Evolutionary conservation across 2,888 invertebrate genomes (phyloP), one percentile per base, ranked within the genome.

Genomic region (Chironomus riparius): DNA sequence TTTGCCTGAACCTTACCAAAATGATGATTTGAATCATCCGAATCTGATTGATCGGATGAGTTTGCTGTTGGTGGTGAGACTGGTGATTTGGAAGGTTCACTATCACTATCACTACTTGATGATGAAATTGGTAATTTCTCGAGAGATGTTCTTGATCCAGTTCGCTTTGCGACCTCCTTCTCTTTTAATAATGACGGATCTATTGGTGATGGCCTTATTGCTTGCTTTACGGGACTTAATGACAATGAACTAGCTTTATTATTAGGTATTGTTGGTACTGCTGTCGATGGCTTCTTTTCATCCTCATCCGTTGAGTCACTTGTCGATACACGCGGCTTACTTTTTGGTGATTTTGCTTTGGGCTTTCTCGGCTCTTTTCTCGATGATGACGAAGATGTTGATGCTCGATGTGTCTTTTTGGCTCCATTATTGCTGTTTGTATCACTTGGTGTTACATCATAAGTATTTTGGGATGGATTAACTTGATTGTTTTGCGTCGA

Each of bases 201-300:
- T 13, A 38, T 15, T 76, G 78, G 78, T 47, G 77, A 77, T 48
- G 78, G 77, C 61, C 80, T 75, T 79, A 81, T 79, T 79, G 81
- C 78, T 50, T 50, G 56, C n/a, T 56, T 56, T 56, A 18, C 7
- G n/a, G 56, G 56, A 56, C 56, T 79, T 79, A 70, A 78, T 80
- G 22, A 65, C 18, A 21, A 22, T 50, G 28, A 28, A 28, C 28
- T 28, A 28, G 28, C 28, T 28, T 38, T 38, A 38, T 38, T 38
- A 38, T 38, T 38, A 38, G 38, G 38, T 38, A 15, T 56, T 56
- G 56, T 10, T 24, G 65, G 47, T 72, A 48, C 68, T 15, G 48
- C 79, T 24, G 79, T 79, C 56, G 80, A 79, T 1, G 80, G 79
- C 65, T 80, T 77, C 5, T 80, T 80, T 4, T 56, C 56, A 56